Percentiles rank a stretch among this genome's conserved stretches.
Conservation (phyloP, 2,888 invertebrate species). For the Ectemnius cavifrons region DNA sequence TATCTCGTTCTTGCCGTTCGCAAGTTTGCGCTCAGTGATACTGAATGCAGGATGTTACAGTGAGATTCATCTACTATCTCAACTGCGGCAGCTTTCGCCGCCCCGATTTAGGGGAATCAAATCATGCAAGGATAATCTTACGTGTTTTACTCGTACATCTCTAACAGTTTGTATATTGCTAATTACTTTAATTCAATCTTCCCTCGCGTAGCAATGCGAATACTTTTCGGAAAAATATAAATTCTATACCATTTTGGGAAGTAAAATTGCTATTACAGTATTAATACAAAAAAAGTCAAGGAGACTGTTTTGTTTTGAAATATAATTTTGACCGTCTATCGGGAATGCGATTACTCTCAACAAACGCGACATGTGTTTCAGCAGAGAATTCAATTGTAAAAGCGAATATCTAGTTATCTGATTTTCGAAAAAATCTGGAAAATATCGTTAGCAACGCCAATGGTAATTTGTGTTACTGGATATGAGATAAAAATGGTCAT, state of each 20-base stretch:
- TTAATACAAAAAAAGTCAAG: too few relatives aligned
- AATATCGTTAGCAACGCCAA: constrained; percentile 50
- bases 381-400: too few relatives aligned
- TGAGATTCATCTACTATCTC: background rate
- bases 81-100: background rate
- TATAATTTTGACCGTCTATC: too few relatives aligned
- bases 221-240: background rate
- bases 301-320: too few relatives aligned
- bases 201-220: background rate
- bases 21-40: background rate
- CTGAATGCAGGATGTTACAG: background rate
- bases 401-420: too few relatives aligned
- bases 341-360: too few relatives aligned
- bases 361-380: too few relatives aligned
- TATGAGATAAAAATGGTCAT: constrained; percentile 38
- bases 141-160: background rate
- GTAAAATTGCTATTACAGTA: too few relatives aligned
- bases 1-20: background rate
- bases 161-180: background rate
- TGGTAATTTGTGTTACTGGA: constrained; percentile 56
- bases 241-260: too few relatives aligned
- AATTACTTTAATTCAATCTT: background rate
- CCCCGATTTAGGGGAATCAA: background rate
- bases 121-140: constrained; percentile 15
- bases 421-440: too few relatives aligned